Conservation (phyloP, 2,113 vertebrate species). For the Brachyhypopomus gauderio region DNA sequence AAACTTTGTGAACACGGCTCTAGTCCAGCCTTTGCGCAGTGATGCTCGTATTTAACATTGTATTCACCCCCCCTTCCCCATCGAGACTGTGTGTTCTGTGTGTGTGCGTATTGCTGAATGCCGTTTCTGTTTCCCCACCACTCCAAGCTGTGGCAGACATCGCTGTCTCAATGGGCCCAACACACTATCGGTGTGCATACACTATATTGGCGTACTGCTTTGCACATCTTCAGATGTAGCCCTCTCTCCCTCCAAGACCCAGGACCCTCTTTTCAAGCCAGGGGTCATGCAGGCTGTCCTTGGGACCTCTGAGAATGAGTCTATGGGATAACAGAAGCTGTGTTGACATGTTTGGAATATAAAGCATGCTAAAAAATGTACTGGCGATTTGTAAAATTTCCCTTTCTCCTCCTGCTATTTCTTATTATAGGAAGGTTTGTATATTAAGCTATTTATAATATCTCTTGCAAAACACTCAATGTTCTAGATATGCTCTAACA, state of each 20-base stretch:
- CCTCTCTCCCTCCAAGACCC: not conserved
- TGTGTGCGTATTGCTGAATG: not conserved
- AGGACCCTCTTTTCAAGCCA: not conserved
- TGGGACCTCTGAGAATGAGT: conserved; percentile 14
- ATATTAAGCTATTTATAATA: conserved; percentile 35
- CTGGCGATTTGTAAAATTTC: not conserved
- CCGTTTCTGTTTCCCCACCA: not conserved
- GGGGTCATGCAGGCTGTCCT: not conserved
- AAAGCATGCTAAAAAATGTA: conserved; percentile 9
- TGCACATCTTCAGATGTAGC: no score
- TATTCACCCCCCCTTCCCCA: no score
- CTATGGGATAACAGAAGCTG: conserved; percentile 1
- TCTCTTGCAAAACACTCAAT: conserved; percentile 8
- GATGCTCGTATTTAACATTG: no score
- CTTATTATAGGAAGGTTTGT: conserved; percentile 16
- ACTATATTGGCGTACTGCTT: not conserved
- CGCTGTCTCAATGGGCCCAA: not conserved
- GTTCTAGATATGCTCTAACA: conserved; percentile 29
- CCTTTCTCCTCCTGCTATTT: conserved; percentile 29
- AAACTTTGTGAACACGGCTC: not conserved
- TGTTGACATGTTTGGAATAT: conserved; percentile 29
- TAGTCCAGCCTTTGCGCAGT: not conserved
- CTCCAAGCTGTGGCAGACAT: no score
- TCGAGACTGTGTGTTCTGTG: not conserved
- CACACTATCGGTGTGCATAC: not conserved